Conservation (phyloP, 2,797 vertebrate species). For the Adrianichthys oophorus region DNA sequence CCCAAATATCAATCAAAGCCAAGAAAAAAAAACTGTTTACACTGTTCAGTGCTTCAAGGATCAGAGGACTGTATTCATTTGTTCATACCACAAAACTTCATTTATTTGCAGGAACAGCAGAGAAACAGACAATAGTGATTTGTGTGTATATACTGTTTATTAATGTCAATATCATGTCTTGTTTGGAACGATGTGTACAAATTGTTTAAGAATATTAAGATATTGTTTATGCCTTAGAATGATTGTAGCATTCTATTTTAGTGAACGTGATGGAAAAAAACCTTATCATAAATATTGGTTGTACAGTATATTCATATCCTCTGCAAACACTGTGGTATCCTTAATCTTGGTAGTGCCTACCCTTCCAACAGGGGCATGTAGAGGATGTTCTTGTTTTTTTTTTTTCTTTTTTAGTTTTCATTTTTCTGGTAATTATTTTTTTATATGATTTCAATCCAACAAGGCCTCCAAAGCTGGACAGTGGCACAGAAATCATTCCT, state of each 20-base stretch:
- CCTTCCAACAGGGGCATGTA: slow-evolving; percentile 98
- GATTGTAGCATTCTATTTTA: slow-evolving; percentile 99
- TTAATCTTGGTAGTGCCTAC: slow-evolving; percentile 99
- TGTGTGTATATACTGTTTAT: slow-evolving; percentile 99
- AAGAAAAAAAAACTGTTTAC: slow-evolving; percentile 98
- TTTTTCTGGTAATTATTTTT: slow-evolving; percentile 76
- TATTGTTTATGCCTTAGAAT: slow-evolving; percentile 99
- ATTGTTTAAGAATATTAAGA: slow-evolving; percentile 98
- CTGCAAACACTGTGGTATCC: slow-evolving; percentile 99
- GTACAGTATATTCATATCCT: slow-evolving; percentile 98
- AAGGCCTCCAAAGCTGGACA: slow-evolving; percentile 90
- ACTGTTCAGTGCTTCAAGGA: slow-evolving; percentile 93
- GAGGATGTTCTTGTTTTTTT: slow-evolving; percentile 92
- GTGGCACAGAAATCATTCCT: slow-evolving; percentile 80
- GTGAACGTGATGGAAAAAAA: slow-evolving; percentile 96
- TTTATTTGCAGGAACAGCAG: slow-evolving; percentile 95
- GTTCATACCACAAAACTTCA: slow-evolving; percentile 93
- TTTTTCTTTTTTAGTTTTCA: slow-evolving; percentile 60
- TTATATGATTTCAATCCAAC: slow-evolving; percentile 94
- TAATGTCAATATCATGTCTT: slow-evolving; percentile 99
- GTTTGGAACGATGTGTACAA: slow-evolving; percentile 99
- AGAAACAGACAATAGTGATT: slow-evolving; percentile 86
- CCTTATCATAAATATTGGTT: slow-evolving; percentile 90
- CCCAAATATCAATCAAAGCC: slow-evolving; percentile 99
- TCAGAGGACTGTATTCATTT: slow-evolving; percentile 86